These are phyloP conservation scores for Poliocrania exsul DNA, from an alignment of 2,797 vertebrate species.

Conservation along the genomic window DNA sequence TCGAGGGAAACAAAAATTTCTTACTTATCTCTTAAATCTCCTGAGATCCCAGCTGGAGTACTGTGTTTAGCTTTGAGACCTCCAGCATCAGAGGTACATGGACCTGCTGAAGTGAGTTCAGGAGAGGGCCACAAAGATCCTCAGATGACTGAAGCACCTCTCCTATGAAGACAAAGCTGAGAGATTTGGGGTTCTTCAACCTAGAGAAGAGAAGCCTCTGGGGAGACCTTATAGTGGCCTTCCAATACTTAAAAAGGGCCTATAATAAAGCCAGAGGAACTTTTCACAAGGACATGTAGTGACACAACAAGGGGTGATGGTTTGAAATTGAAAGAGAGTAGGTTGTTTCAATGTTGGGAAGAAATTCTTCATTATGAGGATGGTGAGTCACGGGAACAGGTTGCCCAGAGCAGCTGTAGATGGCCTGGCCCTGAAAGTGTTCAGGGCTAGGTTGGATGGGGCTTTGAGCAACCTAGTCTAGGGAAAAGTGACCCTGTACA, in stretches of 20 bases:
- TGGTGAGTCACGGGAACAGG: neutral
- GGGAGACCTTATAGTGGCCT: neutral
- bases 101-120: neutral
- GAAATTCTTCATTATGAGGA: neutral
- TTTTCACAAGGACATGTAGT: neutral
- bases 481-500: neutral
- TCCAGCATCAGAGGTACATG: accelerated
- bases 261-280: neutral
- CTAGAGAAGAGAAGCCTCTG: accelerated
- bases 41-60: neutral
- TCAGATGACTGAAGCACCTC: neutral
- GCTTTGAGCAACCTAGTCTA: neutral
- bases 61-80: neutral
- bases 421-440: no score
- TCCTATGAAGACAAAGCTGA: neutral
- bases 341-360: neutral
- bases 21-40: neutral
- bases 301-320: neutral
- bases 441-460: no score
- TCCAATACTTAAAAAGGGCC: neutral
- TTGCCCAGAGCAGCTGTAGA: neutral
- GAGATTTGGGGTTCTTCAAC: neutral
- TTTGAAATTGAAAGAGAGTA: neutral
- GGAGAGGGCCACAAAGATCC: no score
- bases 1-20: neutral